Base-by-base conservation (phyloP, 2,888 invertebrate genomes). In the Enchytraeus crypticus region DNA sequence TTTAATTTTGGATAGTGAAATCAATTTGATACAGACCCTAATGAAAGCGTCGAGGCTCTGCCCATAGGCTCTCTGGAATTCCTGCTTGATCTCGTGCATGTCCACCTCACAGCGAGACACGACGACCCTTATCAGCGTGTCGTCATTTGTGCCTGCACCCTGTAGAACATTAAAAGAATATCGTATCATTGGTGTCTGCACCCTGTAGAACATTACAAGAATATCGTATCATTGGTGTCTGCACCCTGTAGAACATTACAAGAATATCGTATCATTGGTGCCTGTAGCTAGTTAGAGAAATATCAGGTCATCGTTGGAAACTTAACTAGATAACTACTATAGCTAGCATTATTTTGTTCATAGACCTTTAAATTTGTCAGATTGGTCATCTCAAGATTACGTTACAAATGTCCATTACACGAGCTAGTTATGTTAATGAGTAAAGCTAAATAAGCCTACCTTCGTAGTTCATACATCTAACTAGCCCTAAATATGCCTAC, bases 81-180 rank as follows among this genome's bases (percentile, higher is more conserved):
- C 73, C 38, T 72, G 69, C 66, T 77, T 77, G 59, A 77, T 77
- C 65, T 77, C 74, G 18, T 73, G 71, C 76, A 77, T 75, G 69
- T 77, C 77, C 18, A 65, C 57, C 62, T 76, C 74, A 69, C 76
- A 75, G 4, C 77, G 69, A 0, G 77, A 72, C 2, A 74, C 74
- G 3, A 77, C 63, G 1, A 78, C 66, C 5, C 77, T 71, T 53
- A 75, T 73, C 51, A 78, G 62, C 0, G 72, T 71, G 51, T 72
- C 68, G 62, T 77, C 77, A 64, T 75, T 73, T 21, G 78, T 77
- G 5, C 78, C 64, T 27, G 51, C 51, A 5, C 61, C 61, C 61
- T 61, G 30, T 4, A 56, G n/a, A 29, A 23, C 38, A 21, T 3
- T 5, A 55, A 1, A 55, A 2, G 26, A 5, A 43, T 14, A 43